Conservation (phyloP, 1,140 invertebrate species). For the Rhizoglyphus robini region DNA sequence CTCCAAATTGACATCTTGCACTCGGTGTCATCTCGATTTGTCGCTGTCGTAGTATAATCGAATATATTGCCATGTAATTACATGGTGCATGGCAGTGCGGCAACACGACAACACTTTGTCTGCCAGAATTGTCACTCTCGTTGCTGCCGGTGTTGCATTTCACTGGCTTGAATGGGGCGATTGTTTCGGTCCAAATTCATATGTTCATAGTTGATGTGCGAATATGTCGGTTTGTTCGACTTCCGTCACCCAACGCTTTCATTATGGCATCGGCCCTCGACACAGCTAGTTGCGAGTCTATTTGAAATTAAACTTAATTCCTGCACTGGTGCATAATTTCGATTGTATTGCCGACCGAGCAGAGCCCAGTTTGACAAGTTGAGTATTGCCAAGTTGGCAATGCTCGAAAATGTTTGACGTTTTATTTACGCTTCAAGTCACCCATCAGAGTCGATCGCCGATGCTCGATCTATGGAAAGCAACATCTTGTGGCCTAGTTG, state of each 20-base stretch:
- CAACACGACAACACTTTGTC: slow-evolving; percentile 6
- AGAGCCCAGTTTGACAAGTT: slow-evolving; percentile 2
- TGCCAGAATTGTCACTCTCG: slow-evolving; percentile 2
- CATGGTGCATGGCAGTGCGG: neutral
- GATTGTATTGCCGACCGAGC: neutral
- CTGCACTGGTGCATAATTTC: neutral
- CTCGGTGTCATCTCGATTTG: neutral
- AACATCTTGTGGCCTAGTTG: neutral
- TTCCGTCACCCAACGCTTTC: neutral
- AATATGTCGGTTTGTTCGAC: neutral
- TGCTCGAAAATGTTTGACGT: neutral
- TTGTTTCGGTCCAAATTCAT: neutral
- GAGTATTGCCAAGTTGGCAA: neutral
- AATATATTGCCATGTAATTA: neutral
- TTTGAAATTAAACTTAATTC: slow-evolving; percentile 9
- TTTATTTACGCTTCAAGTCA: slow-evolving; percentile 1
- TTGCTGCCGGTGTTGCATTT: slow-evolving; percentile 5
- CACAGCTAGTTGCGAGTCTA: neutral
- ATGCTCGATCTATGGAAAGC: neutral
- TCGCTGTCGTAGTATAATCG: neutral
- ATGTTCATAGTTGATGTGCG: neutral
- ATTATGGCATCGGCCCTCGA: neutral
- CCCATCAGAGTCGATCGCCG: neutral
- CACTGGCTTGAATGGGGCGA: neutral
- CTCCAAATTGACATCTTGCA: neutral